Evolutionary conservation across 2,888 invertebrate genomes (phyloP).

Genomic region (Corythucha ciliata): DNA sequence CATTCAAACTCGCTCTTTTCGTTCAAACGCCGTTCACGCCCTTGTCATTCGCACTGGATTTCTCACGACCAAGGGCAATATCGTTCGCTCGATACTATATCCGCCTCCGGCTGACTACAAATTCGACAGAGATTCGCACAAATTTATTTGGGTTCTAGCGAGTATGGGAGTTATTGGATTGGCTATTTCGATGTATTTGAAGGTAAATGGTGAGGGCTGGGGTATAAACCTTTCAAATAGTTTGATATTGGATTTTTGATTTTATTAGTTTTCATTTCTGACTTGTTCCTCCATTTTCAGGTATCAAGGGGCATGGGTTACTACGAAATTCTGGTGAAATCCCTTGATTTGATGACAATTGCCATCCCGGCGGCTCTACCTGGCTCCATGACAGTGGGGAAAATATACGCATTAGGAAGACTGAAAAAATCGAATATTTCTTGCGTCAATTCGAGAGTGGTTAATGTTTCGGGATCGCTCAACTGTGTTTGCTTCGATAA

Average conservation of each 20-base stretch:
- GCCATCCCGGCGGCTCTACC: constrained; percentile 90
- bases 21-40: constrained; percentile 52
- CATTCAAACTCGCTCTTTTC: constrained; percentile 75
- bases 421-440: constrained; percentile 59
- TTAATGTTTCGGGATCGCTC: constrained; percentile 69
- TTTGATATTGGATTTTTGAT: not conserved
- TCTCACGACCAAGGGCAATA: constrained; percentile 64
- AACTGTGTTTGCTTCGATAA: constrained; percentile 85
- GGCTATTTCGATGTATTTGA: constrained; percentile 47
- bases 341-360: constrained; percentile 84
- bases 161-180: constrained; percentile 46
- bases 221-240: too few species aligned
- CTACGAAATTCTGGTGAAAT: constrained; percentile 55
- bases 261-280: constrained; percentile 4
- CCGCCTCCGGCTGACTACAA: constrained; percentile 67
- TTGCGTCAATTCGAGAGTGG: constrained; percentile 69
- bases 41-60: constrained; percentile 46
- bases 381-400: constrained; percentile 80
- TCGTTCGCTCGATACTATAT: constrained; percentile 68
- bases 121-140: constrained; percentile 63
- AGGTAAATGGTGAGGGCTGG: constrained; percentile 45
- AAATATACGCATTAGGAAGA: constrained; percentile 66
- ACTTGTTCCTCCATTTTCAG: constrained; percentile 27
- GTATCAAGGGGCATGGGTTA: constrained; percentile 31
- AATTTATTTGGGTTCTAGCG: constrained; percentile 46